phyloP scores from a whole-genome alignment of 2,113 vertebrate genomes.

The Gallinago paraguaiae region DNA sequence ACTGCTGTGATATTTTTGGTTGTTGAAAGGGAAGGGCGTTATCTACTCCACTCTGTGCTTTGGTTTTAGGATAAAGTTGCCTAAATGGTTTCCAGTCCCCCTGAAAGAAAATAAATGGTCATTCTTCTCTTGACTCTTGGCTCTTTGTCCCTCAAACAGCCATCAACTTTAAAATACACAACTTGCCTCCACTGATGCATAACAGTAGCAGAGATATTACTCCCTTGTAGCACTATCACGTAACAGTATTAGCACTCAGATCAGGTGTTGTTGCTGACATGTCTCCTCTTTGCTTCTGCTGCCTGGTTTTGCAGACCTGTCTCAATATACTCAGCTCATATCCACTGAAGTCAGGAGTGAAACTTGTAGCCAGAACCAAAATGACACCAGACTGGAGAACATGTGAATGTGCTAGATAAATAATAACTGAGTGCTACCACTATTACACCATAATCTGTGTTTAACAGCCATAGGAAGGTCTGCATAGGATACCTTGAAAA shows the following conservation, averaged over 20 bases:
- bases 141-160: neutral
- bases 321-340: neutral
- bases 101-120: neutral
- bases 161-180: neutral
- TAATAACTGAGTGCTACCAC: neutral
- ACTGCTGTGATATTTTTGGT: neutral
- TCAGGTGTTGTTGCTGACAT: neutral
- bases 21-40: neutral
- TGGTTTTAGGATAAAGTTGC: neutral
- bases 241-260: neutral
- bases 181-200: neutral
- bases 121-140: neutral
- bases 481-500: neutral
- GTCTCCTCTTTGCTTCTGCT: neutral
- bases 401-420: neutral
- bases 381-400: neutral
- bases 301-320: neutral
- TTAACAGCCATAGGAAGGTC: neutral
- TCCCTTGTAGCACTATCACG: neutral
- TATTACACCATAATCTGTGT: fast-evolving
- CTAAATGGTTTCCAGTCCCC: neutral
- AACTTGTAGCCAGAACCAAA: neutral
- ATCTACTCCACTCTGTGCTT: neutral
- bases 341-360: neutral
- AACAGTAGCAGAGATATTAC: neutral